phyloP scores from a whole-genome alignment of 2,113 vertebrate species.

The Oncorhynchus masou region DNA sequence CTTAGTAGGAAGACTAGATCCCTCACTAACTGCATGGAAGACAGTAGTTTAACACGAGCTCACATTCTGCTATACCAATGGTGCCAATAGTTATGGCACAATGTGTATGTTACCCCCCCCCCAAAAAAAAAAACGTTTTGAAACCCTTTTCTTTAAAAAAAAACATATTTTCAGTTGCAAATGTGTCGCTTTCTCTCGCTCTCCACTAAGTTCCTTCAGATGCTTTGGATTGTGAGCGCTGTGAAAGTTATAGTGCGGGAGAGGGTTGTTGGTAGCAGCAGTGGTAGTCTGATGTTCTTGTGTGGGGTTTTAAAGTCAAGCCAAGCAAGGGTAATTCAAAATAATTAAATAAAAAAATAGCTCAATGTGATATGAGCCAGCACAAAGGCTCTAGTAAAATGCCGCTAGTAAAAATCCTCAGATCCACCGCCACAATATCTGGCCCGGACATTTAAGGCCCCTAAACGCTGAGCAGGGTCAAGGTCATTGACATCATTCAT shows the following conservation, averaged over 20 bases:
- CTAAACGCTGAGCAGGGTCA: constrained; percentile 61
- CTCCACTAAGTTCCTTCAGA: neutral
- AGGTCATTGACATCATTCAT: constrained; percentile 75
- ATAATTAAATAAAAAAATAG: constrained; percentile 48
- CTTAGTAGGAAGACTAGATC: no score
- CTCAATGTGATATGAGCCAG: constrained; percentile 64
- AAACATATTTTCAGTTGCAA: no score
- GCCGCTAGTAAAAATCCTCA: constrained; percentile 69
- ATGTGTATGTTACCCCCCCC: no score
- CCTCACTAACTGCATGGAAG: no score
- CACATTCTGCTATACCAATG: no score
- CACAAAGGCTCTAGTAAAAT: constrained; percentile 64
- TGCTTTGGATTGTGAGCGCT: neutral
- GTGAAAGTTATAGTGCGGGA: neutral
- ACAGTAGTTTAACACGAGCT: no score
- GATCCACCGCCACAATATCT: constrained; percentile 28
- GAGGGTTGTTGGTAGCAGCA: neutral
- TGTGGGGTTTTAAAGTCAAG: constrained; percentile 30
- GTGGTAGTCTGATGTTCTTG: constrained; percentile 46
- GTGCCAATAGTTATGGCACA: no score
- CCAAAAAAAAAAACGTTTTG: no score
- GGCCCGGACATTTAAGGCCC: constrained; percentile 56
- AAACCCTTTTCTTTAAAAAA: no score
- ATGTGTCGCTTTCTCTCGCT: neutral
- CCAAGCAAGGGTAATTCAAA: constrained; percentile 25